A percentile compares a stretch with the other conserved stretches of the same genome.
Conservation (phyloP, 2,888 invertebrate genomes). For the Anodontia alba region DNA sequence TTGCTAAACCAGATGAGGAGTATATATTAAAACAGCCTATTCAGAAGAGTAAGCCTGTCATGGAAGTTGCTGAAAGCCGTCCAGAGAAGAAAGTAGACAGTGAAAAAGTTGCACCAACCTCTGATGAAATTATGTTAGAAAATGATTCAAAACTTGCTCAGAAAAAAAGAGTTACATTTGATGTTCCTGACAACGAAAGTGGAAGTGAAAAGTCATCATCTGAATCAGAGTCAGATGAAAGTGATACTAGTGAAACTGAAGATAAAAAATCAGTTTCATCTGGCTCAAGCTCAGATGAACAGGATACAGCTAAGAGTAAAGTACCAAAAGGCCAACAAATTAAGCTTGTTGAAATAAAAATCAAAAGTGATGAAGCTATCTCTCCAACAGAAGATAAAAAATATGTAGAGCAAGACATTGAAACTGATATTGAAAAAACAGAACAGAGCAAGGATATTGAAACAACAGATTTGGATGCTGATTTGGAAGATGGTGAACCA, state of each 20-base stretch:
- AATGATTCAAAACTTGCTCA: not conserved
- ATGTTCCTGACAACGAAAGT: constrained; percentile 50
- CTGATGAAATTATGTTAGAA: not conserved
- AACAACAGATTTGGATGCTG: constrained; percentile 27
- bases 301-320: not conserved
- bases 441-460: not conserved
- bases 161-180: constrained; percentile 47
- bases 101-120: not conserved
- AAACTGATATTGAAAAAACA: not conserved
- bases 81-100: not conserved
- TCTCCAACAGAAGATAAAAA: too few species aligned
- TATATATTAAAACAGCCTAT: not conserved
- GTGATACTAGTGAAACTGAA: constrained; percentile 20
- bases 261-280: not conserved
- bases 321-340: too few species aligned
- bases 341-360: not conserved
- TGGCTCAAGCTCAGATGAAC: not conserved
- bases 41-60: not conserved
- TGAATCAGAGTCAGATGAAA: constrained; percentile 19
- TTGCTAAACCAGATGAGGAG: not conserved
- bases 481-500: constrained; percentile 16
- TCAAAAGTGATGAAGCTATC: not conserved
- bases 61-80: not conserved
- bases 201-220: constrained; percentile 23
- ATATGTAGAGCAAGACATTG: too few species aligned